These are phyloP conservation scores for Anthopleura sola DNA, from an alignment of 64 coral and sea anemone genomes.

Conservation along the genomic window DNA sequence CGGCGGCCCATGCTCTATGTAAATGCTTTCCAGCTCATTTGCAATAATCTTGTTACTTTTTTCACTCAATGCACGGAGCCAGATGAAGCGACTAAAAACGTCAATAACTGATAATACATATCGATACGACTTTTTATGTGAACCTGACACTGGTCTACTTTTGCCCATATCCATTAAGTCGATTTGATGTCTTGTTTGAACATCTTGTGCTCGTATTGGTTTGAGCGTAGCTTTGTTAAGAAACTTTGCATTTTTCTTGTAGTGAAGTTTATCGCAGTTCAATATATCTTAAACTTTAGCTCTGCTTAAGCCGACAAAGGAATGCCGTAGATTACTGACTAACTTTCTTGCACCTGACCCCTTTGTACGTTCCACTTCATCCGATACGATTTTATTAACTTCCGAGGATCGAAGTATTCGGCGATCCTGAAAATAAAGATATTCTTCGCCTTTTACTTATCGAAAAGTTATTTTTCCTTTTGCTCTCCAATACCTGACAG, in stretches of 20 bases:
- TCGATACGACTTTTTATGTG: background rate
- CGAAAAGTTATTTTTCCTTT: background rate
- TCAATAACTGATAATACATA: slow-evolving; percentile 27
- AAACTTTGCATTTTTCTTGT: slow-evolving; percentile 8
- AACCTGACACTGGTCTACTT: background rate
- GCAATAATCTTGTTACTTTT: slow-evolving; percentile 3
- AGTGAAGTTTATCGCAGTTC: background rate
- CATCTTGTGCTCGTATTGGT: background rate
- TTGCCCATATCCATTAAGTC: slow-evolving; percentile 5
- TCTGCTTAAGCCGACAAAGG: background rate
- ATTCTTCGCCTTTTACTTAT: background rate
- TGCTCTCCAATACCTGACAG: slow-evolving; percentile 19
- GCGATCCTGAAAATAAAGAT: background rate
- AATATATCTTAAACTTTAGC: background rate
- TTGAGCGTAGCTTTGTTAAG: slow-evolving; percentile 15
- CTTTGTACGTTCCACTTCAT: background rate
- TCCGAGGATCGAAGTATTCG: background rate
- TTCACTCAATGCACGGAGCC: background rate
- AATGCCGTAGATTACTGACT: background rate
- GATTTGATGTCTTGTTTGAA: slow-evolving; percentile 10
- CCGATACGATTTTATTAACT: background rate
- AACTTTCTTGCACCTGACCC: background rate
- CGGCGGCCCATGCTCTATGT: slow-evolving; percentile 33
- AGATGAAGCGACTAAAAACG: slow-evolving; percentile 36
- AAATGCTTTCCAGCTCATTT: slow-evolving; percentile 14